These are phyloP conservation scores for Scomberomorus guttatus DNA, from an alignment of 2,797 vertebrate genomes.

Conservation along the genomic window DNA sequence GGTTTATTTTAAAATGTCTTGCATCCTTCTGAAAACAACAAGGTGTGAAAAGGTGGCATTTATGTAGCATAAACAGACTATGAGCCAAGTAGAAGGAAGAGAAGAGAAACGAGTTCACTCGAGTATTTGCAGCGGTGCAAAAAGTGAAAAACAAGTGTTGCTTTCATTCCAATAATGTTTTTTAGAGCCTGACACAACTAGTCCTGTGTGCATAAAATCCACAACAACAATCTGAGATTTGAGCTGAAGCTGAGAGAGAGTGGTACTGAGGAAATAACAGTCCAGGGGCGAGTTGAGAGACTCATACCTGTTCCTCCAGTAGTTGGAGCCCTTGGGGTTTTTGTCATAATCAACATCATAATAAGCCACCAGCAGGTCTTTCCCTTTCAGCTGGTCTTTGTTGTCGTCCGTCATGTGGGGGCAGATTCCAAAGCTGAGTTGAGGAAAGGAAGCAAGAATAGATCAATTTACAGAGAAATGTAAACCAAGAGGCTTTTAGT, in stretches of 20 bases:
- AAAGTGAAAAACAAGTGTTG: neutral
- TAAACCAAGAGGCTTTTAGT: neutral
- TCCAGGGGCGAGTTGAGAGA: neutral
- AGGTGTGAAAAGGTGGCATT: too few relatives aligned
- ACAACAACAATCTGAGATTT: neutral
- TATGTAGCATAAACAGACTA: too few relatives aligned
- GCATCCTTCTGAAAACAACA: neutral
- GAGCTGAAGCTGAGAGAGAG: neutral
- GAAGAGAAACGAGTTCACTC: neutral
- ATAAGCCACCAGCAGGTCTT: constrained; percentile 95
- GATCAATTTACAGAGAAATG: neutral
- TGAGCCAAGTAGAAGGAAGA: neutral
- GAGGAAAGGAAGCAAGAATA: neutral
- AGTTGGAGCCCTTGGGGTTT: constrained; percentile 98
- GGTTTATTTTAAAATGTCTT: neutral
- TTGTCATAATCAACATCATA: constrained; percentile 97
- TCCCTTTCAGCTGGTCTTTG: constrained; percentile 94
- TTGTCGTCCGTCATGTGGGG: constrained; percentile 98
- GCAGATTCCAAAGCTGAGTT: constrained; percentile 93
- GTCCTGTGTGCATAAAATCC: neutral
- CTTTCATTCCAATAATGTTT: neutral
- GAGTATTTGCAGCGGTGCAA: neutral
- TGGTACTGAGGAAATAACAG: neutral
- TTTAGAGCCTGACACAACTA: neutral
- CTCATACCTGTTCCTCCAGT: constrained; percentile 97